Percentiles rank a stretch among this genome's conserved stretches.
phyloP scores from a whole-genome alignment of 2,797 vertebrate genomes.

The Notolabrus celidotus region DNA sequence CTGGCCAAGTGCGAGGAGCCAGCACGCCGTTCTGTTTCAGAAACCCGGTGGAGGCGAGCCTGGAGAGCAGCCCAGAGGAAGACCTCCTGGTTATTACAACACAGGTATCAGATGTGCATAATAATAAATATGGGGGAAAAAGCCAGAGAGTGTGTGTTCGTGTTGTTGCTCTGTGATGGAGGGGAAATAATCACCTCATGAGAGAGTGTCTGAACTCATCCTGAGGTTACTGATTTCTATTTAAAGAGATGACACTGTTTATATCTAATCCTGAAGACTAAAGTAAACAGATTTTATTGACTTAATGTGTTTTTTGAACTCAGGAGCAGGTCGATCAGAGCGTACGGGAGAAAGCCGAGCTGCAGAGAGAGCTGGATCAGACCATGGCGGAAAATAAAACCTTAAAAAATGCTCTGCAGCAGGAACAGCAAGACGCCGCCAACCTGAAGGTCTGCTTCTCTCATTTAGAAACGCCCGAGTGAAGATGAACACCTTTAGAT shows the following conservation, averaged over 20 bases:
- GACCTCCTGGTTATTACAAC: constrained; percentile 92
- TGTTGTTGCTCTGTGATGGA: too few relatives aligned
- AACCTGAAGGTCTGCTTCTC: constrained; percentile 69
- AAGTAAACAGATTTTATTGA: constrained; percentile 39
- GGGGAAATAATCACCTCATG: too few relatives aligned
- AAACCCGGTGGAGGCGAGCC: constrained; percentile 65
- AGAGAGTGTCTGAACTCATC: not conserved
- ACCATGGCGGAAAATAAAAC: constrained; percentile 56
- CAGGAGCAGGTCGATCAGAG: constrained; percentile 89
- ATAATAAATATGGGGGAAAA: too few relatives aligned
- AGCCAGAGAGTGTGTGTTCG: too few relatives aligned
- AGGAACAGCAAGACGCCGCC: constrained; percentile 55
- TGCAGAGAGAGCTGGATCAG: constrained; percentile 64
- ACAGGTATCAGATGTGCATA: constrained; percentile 81
- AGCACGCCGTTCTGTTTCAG: constrained; percentile 93
- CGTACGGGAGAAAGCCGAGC: constrained; percentile 74
- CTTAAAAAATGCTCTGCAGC: constrained; percentile 61
- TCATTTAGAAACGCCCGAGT: not conserved
- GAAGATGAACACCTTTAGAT: not conserved
- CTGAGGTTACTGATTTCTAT: not conserved
- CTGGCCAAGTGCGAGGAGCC: constrained; percentile 88
- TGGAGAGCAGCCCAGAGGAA: constrained; percentile 76
- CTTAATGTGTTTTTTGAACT: constrained; percentile 9
- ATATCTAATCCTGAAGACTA: not conserved
- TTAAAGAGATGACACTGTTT: not conserved